Percentiles rank a stretch among this genome's conserved stretches.
phyloP scores from a whole-genome alignment of 1,140 invertebrate species.

The Ctenoplectra terminalis region DNA sequence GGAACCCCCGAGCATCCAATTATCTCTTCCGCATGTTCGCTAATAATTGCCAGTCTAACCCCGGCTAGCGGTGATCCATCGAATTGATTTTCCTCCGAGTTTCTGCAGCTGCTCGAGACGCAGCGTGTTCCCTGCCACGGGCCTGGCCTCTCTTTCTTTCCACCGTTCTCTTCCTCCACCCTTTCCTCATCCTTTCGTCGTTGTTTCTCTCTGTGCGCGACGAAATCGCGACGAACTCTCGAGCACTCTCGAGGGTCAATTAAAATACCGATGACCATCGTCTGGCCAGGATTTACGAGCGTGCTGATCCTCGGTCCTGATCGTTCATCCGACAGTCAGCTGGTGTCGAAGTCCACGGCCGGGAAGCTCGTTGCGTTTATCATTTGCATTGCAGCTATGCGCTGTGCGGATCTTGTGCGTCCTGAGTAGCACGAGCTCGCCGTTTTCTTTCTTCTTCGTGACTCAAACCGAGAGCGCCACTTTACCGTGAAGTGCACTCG shows the following conservation, averaged over 20 bases:
- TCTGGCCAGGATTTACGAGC: constrained; percentile 52
- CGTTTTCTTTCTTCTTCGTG: constrained; percentile 11
- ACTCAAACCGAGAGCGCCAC: not conserved
- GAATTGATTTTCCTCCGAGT: constrained; percentile 36
- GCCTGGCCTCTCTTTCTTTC: not conserved
- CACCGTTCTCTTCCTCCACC: not conserved
- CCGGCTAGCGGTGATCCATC: constrained; percentile 23
- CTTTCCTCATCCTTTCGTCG: not conserved
- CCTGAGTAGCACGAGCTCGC: not conserved
- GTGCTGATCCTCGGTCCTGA: constrained; percentile 50
- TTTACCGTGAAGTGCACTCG: not conserved
- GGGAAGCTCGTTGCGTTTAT: constrained; percentile 46
- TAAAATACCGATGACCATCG: constrained; percentile 64
- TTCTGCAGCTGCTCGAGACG: constrained; percentile 36
- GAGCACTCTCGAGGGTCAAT: constrained; percentile 47
- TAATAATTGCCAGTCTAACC: constrained; percentile 54
- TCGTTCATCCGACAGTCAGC: constrained; percentile 50
- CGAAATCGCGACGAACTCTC: constrained; percentile 53
- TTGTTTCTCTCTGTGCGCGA: constrained; percentile 24
- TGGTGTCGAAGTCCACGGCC: constrained; percentile 58
- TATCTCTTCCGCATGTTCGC: constrained; percentile 70
- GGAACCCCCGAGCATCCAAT: constrained; percentile 61
- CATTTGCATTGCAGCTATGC: constrained; percentile 43
- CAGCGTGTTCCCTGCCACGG: not conserved
- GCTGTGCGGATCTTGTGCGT: not conserved